Conservation (phyloP, 2,888 invertebrate genomes). For the Eurytoma adleriae region DNA sequence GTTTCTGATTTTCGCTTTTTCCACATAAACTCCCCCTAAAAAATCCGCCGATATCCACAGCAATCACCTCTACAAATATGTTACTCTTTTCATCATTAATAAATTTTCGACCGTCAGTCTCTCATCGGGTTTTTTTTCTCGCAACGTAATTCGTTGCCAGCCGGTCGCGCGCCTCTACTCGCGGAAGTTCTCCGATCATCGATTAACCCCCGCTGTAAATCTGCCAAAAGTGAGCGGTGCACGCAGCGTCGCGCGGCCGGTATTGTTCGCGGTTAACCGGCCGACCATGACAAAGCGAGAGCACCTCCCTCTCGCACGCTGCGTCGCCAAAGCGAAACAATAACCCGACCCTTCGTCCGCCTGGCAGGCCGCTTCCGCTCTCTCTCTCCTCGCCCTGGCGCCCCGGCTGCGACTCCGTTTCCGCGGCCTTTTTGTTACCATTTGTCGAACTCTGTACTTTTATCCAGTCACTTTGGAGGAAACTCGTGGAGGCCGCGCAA, state of each 20-base stretch:
- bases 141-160: no score
- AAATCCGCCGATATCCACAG: no score
- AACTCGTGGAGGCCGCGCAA: background rate
- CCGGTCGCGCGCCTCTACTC: background rate
- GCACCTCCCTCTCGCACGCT: conserved; percentile 57
- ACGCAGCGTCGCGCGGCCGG: conserved; percentile 26
- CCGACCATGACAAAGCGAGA: conserved; percentile 64
- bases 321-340: conserved; percentile 64
- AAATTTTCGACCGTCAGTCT: no score
- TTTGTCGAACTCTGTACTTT: background rate
- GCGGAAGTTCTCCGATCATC: conserved; percentile 6
- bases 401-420: background rate
- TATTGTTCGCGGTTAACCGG: conserved; percentile 66
- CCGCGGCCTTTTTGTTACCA: background rate
- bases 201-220: conserved; percentile 30
- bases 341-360: conserved; percentile 23
- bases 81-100: no score
- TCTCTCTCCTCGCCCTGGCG: conserved; percentile 2
- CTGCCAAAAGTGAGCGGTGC: conserved; percentile 5
- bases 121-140: no score
- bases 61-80: no score
- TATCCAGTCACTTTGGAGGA: background rate
- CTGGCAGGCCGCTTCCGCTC: conserved; percentile 49
- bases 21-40: no score
- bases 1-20: no score